A percentile compares a stretch with the other conserved stretches of the same genome.
Conservation (phyloP, 2,888 invertebrate species). For the Napeogenes inachia region DNA sequence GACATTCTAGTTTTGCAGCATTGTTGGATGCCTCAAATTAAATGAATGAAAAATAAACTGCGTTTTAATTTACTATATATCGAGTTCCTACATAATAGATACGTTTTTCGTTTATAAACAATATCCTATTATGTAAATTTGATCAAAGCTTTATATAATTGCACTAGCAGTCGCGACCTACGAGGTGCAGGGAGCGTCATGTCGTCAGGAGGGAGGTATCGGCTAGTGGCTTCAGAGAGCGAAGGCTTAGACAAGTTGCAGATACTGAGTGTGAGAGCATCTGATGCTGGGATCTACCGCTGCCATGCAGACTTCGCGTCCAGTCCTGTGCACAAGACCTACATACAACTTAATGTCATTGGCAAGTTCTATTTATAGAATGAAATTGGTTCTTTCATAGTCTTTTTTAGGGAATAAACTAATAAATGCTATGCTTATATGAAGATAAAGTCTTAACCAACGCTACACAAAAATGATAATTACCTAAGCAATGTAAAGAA, state of each 20-base stretch:
- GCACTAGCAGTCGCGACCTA: conserved; percentile 65
- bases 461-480: no score
- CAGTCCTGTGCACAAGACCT: conserved; percentile 60
- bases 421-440: no score
- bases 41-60: not conserved
- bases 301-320: conserved; percentile 62
- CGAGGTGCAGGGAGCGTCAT: conserved; percentile 43
- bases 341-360: conserved; percentile 53
- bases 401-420: not conserved
- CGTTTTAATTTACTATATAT: no score
- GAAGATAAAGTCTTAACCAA: no score
- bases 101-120: not conserved
- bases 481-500: no score
- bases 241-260: conserved; percentile 48
- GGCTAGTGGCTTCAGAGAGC: conserved; percentile 45
- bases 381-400: not conserved
- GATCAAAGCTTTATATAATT: conserved; percentile 27
- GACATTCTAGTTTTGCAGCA: conserved; percentile 20
- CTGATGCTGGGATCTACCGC: conserved; percentile 60
- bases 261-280: conserved; percentile 46
- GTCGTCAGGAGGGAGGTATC: conserved; percentile 46
- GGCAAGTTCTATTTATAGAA: conserved; percentile 41
- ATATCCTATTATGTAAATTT: no score
- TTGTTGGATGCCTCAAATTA: not conserved
- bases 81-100: no score